These are phyloP conservation scores for Strigamia crassipes DNA, from an alignment of 2,888 invertebrate genomes.

Conservation along the genomic window DNA sequence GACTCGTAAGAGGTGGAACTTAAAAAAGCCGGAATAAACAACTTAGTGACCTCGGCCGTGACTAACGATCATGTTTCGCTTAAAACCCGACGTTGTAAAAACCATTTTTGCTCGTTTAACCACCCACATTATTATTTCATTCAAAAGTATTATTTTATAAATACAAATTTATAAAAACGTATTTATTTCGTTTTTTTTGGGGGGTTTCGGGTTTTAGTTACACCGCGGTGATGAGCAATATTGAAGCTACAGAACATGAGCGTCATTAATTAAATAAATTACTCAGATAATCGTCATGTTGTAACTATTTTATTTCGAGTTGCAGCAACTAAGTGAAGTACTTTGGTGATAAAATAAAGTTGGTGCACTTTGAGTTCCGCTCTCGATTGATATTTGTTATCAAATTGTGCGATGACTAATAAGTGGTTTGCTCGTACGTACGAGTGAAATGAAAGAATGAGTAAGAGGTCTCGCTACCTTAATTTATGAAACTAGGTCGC, in stretches of 20 bases:
- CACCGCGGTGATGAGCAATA: no score
- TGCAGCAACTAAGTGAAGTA: background rate
- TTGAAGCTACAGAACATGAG: no score
- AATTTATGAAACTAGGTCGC: background rate
- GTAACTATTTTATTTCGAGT: background rate
- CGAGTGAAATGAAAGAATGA: background rate
- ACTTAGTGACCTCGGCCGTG: background rate
- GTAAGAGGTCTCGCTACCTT: background rate
- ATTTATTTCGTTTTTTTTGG: no score
- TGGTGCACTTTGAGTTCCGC: background rate
- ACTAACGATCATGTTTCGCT: background rate
- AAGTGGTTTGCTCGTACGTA: background rate
- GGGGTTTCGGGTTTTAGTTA: no score
- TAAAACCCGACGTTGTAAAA: background rate
- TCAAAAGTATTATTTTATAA: background rate
- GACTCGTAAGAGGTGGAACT: background rate
- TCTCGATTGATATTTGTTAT: background rate
- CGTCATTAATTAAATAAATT: no score
- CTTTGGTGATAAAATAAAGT: background rate
- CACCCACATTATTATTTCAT: background rate
- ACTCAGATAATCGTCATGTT: no score
- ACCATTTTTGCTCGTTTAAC: background rate
- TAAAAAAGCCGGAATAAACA: no score
- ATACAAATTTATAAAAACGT: no score
- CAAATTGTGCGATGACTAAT: background rate